Evolutionary conservation across 2,797 vertebrate genomes (phyloP), one percentile per base, ranked within the genome.

Genomic region (Phataginus tetradactyla): DNA sequence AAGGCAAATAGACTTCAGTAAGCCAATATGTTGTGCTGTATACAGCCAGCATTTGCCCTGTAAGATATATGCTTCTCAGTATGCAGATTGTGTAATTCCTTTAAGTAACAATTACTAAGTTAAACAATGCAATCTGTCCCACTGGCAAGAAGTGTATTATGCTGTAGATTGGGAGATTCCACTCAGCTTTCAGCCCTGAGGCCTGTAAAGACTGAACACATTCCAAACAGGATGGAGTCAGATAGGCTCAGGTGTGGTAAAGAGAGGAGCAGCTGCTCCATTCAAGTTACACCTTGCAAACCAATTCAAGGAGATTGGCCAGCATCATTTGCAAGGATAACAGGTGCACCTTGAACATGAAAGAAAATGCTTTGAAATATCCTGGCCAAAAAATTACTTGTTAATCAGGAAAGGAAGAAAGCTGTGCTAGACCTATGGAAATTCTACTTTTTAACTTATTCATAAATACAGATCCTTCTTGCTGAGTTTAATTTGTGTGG

Each of bases 31-130:
- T 91, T 84, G 96, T 45, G 69, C 75, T 97, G 86, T 12, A 79
- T 79, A 98, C 94, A 97, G 96, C 96, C 96, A 98, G 95, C 42
- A 91, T 96, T 95, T 96, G 95, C 92, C 97, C 98, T 97, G 96
- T 96, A 98, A 97, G 98, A 98, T 86, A 78, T 57, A 93, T 66
- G 97, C 94, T 98, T 97, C 97, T 98, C 95, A 97, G 98, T 69
- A 95, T 95, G 96, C 92, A 98, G 97, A 98, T 51, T 94, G 90
- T 79, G 91, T 98, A 98, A 98, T 98, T 98, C 92, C 5, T 97
- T 98, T 98, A 98, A 98, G 97, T 97, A 98, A 99, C 97, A 98
- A 98, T 98, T 98, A 98, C 53, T 80, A 98, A 97, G 20, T 97
- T 98, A 98, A 98, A 98, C 96, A 98, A 98, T 89, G 55, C 98